Conservation (phyloP, 2,113 vertebrate species). For the Centrocercus urophasianus region DNA sequence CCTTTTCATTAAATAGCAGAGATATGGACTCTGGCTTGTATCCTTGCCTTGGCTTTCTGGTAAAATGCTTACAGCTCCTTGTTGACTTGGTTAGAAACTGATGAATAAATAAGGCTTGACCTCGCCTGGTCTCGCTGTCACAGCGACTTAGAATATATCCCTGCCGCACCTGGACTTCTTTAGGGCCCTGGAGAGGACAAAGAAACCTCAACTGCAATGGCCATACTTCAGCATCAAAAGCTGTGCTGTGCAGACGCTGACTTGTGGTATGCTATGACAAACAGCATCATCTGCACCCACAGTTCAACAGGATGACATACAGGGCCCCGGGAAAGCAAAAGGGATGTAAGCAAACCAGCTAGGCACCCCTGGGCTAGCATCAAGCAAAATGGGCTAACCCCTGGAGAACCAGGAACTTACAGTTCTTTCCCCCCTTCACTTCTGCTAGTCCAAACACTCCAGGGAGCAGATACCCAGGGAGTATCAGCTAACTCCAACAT, state of each 20-base stretch:
- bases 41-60: neutral
- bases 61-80: neutral
- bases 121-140: neutral
- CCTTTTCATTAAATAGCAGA: neutral
- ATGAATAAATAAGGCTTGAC: neutral
- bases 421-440: neutral
- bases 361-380: too few species aligned
- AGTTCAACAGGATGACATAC: neutral
- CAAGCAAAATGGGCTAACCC: neutral
- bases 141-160: neutral
- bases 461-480: neutral
- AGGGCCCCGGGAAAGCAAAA: neutral
- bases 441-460: neutral
- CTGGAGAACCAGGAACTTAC: neutral
- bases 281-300: fast-evolving
- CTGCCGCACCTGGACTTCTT: neutral
- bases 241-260: fast-evolving
- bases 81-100: neutral
- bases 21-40: neutral
- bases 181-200: neutral
- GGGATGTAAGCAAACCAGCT: fast-evolving
- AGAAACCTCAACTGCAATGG: neutral
- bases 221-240: neutral
- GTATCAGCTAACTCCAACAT: neutral
- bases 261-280: too few species aligned